Evolutionary conservation across 2,113 vertebrate genomes (phyloP), one percentile per base, ranked within the genome.

Genomic region (Paraplagusia blochii): DNA sequence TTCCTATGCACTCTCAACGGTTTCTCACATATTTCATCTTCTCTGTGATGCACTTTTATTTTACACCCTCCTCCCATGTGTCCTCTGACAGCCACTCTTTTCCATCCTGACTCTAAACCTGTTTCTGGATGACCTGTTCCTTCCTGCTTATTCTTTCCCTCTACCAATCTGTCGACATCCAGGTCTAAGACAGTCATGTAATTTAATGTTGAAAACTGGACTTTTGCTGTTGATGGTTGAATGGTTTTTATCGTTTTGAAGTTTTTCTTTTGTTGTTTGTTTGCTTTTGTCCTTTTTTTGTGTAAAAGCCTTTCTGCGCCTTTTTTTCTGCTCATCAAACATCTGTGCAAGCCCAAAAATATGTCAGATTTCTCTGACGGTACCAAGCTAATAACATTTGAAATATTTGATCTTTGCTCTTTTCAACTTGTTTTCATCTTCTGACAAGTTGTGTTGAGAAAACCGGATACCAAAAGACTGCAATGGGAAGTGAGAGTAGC

Each of bases 191-290:
- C 70, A 46, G 67, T 87, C 50, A 53, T 72, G 67, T 83, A 57
- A 69, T 74, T 52, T 71, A 70, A 77, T 61, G 63, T 77, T 83
- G 74, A 80, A 69, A 87, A 87, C 87, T 87, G 81, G 85, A 87
- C 74, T 81, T 85, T 76, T 82, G 57, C 75, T 85, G 70, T 85
- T 77, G 60, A 84, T 58, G 77, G 70, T 77, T 86, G 72, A 83
- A 74, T 78, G 80, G 69, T 85, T 84, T 83, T 85, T 87, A 81
- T 33, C 69, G 63, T 87, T 80, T 77, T 67, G 46, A 63, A 38
- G 49, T 50, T 69, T 74, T 58, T 11, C n/a, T 67, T 71, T 43
- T 70, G 22, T 77, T 66, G 54, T 70, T 62, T 61, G 55, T 66
- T 76, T 80, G 47, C 74, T 69, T 59, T 58, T 58, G 40, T 63